phyloP scores from a whole-genome alignment of 2,113 vertebrate genomes.

The Mus pahari region DNA sequence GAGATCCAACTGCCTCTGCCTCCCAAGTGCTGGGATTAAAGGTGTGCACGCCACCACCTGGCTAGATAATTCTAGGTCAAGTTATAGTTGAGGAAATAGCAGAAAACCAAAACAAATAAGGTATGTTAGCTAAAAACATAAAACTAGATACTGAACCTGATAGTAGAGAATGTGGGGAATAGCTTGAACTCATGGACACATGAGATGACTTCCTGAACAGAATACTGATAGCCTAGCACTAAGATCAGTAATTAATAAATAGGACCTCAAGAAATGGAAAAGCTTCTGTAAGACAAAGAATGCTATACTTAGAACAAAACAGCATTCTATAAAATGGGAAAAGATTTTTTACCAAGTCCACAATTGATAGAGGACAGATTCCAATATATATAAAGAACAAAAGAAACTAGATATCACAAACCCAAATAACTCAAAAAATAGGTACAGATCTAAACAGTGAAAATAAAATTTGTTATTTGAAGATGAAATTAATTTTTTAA shows the following conservation, averaged over 20 bases:
- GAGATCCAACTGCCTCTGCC: neutral
- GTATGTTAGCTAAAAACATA: neutral
- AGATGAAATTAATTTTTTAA: constrained; percentile 1
- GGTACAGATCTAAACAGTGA: neutral
- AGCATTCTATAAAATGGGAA: neutral
- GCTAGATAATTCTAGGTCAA: neutral
- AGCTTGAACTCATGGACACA: neutral
- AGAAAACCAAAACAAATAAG: neutral
- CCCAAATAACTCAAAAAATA: neutral
- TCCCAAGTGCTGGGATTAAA: neutral
- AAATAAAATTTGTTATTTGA: neutral
- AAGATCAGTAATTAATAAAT: neutral
- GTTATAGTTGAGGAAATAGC: neutral
- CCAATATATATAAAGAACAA: neutral
- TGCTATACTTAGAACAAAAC: neutral
- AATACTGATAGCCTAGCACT: neutral
- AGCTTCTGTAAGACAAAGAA: neutral
- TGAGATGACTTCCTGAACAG: neutral
- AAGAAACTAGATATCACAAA: neutral
- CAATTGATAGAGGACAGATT: neutral
- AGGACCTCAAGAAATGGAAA: neutral
- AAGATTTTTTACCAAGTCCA: neutral
- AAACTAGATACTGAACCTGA: neutral
- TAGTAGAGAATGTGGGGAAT: neutral
- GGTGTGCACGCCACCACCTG: neutral